Evolutionary conservation across 1,140 invertebrate genomes (phyloP), one percentile per base, ranked within the genome.

Genomic region (Drosophila mayri): DNA sequence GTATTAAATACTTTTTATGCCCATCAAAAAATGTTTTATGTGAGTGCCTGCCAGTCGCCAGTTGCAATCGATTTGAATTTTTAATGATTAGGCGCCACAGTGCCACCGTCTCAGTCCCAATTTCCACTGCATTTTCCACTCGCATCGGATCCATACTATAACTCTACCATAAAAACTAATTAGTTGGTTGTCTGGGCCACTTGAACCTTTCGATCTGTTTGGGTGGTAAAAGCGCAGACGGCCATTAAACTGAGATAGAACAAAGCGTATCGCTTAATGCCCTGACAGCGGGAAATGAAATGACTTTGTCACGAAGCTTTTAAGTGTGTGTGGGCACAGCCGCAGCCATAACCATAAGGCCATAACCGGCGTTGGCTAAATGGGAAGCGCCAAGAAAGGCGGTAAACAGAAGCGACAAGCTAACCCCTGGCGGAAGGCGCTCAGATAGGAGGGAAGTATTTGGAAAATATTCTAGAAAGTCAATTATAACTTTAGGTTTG

Each of bases 51-150:
- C 46, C 57, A 32, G 44, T 85, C 49, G 49, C 49, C 49, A 50
- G 49, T 32, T 50, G 79, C 83, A 81, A 83, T 91, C 83, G 88
- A 91, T 91, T 91, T 91, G 87, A 91, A 91, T 91, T 91, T 87
- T 91, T 91, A 91, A 91, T 91, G 88, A 91, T 87, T 91, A 91
- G 87, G 87, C 87, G 87, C 87, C 87, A 91, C 62, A 88, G 74
- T 83, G 80, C 85, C 85, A 90, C 85, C 66, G 77, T 52, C 52
- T 44, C 54, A 46, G 25, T 37, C 14, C 35, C 50, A 20, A 18
- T 58, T 44, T 35, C 28, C 52, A 55, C 20, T 38, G 35, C 52
- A 37, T 30, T 40, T 66, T 44, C 66, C 47, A 37, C 38, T 28
- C 65, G 1, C 12, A 35, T 25, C 14, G 20, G 22, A 41, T 40